phyloP scores from a whole-genome alignment of 1,140 invertebrate genomes.

The Hycleus cichorii region DNA sequence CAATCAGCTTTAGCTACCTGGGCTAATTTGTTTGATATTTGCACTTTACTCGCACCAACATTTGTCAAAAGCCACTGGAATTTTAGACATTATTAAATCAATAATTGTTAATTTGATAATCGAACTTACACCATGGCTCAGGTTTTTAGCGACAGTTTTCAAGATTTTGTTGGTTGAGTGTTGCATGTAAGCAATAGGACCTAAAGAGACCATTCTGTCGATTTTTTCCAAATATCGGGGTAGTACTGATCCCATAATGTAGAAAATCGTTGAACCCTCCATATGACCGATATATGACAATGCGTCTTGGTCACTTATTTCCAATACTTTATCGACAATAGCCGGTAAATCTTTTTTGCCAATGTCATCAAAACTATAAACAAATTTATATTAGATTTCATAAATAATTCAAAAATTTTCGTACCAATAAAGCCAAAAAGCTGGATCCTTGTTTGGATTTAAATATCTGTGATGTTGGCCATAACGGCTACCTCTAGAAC shows the following conservation, averaged over 20 bases:
- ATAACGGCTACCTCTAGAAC: conserved; percentile 57
- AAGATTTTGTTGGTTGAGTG: conserved; percentile 16
- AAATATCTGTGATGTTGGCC: conserved; percentile 43
- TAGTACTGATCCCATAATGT: conserved; percentile 50
- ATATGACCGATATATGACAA: conserved; percentile 53
- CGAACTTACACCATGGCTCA: conserved; percentile 7
- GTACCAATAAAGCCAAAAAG: conserved; percentile 46
- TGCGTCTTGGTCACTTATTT: conserved; percentile 45
- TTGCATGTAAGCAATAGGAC: conserved; percentile 41
- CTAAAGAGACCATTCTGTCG: conserved; percentile 39
- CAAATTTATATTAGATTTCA: neutral
- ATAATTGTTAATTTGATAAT: neutral
- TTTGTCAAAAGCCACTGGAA: conserved; percentile 19
- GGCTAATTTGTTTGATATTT: conserved; percentile 9
- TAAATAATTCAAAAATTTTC: neutral
- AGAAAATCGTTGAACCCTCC: conserved; percentile 55
- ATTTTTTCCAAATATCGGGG: conserved; percentile 52
- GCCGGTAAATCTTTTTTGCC: conserved; percentile 60
- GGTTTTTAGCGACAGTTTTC: conserved; percentile 8
- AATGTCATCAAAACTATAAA: conserved; percentile 55
- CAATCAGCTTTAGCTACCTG: neutral
- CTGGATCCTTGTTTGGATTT: conserved; percentile 33
- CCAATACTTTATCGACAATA: conserved; percentile 56
- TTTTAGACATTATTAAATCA: neutral
- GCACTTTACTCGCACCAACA: conserved; percentile 16